Conservation (phyloP, 2,888 invertebrate genomes). For the Pogonocherus hispidulus region DNA sequence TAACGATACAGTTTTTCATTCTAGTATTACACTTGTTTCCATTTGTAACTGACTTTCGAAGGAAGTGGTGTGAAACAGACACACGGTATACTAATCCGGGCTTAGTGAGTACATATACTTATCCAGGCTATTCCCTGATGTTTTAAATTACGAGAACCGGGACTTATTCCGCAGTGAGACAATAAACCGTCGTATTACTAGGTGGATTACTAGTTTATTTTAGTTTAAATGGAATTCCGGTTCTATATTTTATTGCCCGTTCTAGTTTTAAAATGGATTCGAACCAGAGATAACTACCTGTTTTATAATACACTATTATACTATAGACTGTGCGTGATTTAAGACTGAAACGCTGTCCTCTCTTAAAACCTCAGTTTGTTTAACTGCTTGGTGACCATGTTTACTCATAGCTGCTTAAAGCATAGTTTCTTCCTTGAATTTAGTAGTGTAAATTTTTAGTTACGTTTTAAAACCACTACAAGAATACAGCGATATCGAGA, state of each 20-base stretch:
- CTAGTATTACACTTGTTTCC: no score
- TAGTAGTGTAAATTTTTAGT: no score
- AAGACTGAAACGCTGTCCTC: neutral
- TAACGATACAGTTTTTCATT: no score
- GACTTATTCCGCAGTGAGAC: conserved; percentile 25
- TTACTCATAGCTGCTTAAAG: no score
- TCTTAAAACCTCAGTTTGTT: no score
- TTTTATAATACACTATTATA: no score
- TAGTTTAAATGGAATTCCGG: conserved; percentile 24
- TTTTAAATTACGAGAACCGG: conserved; percentile 24
- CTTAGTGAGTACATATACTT: conserved; percentile 28
- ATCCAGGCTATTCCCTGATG: conserved; percentile 23
- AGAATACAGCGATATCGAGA: no score
- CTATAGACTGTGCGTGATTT: neutral
- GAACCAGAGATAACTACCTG: neutral
- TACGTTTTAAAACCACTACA: no score
- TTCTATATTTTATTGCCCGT: conserved; percentile 19
- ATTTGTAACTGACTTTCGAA: no score
- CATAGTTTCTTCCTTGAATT: no score
- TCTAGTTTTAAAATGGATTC: conserved; percentile 14
- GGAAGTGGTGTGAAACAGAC: no score
- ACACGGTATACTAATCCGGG: conserved; percentile 9
- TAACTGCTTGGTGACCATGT: no score
- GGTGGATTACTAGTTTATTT: conserved; percentile 28
- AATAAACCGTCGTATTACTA: conserved; percentile 24